Percentiles rank a stretch among this genome's conserved stretches.
Conservation (phyloP, 2,113 vertebrate genomes). For the Muscicapa adusta region DNA sequence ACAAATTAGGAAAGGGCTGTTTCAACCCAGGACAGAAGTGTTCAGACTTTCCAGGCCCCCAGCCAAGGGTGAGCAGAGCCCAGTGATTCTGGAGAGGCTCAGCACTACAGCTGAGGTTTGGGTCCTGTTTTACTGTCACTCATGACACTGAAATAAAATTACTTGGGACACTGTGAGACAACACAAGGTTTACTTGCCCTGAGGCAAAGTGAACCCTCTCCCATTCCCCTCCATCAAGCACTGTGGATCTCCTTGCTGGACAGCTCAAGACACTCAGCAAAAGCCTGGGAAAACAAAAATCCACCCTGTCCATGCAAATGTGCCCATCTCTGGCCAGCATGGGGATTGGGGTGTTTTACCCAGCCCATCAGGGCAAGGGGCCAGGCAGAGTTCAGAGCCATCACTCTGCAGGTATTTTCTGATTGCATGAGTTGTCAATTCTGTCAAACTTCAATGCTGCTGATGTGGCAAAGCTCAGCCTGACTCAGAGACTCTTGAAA, state of each 20-base stretch:
- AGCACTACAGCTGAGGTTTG: background rate
- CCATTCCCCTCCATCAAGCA: background rate
- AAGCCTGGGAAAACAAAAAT: background rate
- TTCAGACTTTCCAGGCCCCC: background rate
- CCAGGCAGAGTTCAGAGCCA: background rate
- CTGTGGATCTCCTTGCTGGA: background rate
- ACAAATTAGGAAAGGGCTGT: background rate
- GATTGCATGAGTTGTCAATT: rapidly evolving
- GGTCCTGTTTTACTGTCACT: background rate
- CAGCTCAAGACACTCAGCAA: background rate
- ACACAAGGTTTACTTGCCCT: background rate
- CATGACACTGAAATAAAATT: background rate
- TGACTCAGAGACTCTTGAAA: conserved; percentile 13
- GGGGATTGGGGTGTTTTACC: rapidly evolving
- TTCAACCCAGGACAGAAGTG: background rate
- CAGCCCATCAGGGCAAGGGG: background rate
- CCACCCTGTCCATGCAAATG: background rate
- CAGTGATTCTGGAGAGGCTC: background rate
- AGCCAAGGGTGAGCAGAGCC: conserved; percentile 14
- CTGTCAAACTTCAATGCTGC: background rate
- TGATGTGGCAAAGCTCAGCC: background rate
- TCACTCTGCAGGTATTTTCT: background rate
- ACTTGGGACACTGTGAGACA: background rate
- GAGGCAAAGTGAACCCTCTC: background rate
- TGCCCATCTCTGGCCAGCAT: background rate